These are phyloP conservation scores for Lasioglossum oenotherae DNA, from an alignment of 2,888 invertebrate genomes.

Conservation along the genomic window DNA sequence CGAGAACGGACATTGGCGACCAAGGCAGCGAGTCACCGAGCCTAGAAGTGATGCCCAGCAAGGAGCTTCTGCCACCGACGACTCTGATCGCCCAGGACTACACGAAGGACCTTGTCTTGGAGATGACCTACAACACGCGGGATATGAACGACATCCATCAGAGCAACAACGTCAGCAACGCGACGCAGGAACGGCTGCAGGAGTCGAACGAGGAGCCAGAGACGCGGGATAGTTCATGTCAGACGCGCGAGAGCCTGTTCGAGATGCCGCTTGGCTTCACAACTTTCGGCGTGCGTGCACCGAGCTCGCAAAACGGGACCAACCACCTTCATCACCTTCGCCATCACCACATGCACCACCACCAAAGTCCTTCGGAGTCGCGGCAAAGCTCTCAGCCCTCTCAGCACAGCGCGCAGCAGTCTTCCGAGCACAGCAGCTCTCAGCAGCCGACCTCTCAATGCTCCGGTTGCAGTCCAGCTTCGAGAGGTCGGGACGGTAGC, in stretches of 20 bases:
- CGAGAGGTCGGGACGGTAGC: conserved; percentile 71
- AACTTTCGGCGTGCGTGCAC: conserved; percentile 85
- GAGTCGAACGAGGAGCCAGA: conserved; percentile 85
- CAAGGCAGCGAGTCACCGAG: conserved; percentile 79
- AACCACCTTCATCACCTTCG: conserved; percentile 66
- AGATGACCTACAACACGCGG: conserved; percentile 74
- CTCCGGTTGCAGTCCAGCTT: conserved; percentile 75
- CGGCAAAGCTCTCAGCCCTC: conserved; percentile 61
- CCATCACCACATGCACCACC: conserved; percentile 63
- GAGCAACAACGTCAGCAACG: conserved; percentile 83
- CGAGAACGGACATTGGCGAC: conserved; percentile 78
- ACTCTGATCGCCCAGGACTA: conserved; percentile 75
- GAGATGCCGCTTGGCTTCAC: conserved; percentile 85
- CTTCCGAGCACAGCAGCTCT: conserved; percentile 44
- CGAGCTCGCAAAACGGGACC: conserved; percentile 73
- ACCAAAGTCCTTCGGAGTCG: conserved; percentile 55
- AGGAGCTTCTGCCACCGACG: conserved; percentile 77
- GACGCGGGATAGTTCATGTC: conserved; percentile 92
- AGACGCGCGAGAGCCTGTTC: conserved; percentile 93
- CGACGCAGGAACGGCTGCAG: conserved; percentile 81
- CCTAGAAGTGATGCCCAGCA: conserved; percentile 78
- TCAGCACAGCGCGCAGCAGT: conserved; percentile 55
- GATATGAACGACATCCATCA: conserved; percentile 82
- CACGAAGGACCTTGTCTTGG: conserved; percentile 74
- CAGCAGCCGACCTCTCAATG: conserved; percentile 72